Conservation (phyloP, 2,888 invertebrate genomes). For the Tricholauxania praeusta region DNA sequence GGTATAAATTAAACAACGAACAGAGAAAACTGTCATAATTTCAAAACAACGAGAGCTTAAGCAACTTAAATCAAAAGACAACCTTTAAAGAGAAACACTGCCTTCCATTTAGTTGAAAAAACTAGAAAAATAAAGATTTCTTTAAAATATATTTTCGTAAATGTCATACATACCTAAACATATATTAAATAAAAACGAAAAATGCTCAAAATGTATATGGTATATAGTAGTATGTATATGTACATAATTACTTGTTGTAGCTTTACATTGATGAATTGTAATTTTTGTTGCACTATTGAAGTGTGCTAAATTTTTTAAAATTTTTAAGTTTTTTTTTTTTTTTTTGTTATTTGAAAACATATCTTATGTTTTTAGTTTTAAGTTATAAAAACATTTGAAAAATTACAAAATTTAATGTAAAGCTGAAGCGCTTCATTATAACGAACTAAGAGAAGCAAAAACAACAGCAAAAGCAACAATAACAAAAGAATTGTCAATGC, state of each 20-base stretch:
- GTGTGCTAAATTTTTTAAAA: slow-evolving; percentile 8
- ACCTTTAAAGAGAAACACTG: slow-evolving; percentile 23
- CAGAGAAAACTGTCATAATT: background rate
- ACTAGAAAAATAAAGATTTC: slow-evolving; percentile 6
- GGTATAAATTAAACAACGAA: background rate
- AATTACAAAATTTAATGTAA: slow-evolving; percentile 51
- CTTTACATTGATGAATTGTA: slow-evolving; percentile 52
- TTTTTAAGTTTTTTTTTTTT: slow-evolving; percentile 24
- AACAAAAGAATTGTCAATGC: background rate
- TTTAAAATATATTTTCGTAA: slow-evolving; percentile 10
- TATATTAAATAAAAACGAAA: background rate
- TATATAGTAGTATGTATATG: background rate
- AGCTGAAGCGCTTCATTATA: slow-evolving; percentile 36
- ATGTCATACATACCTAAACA: background rate
- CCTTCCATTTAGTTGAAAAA: slow-evolving; percentile 20
- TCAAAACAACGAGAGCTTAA: background rate
- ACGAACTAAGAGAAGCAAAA: too few species aligned
- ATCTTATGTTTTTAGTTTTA: slow-evolving; percentile 26
- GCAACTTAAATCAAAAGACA: background rate
- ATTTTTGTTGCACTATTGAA: slow-evolving; percentile 37
- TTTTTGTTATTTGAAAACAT: slow-evolving; percentile 13
- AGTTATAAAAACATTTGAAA: slow-evolving; percentile 31
- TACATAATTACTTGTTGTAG: slow-evolving; percentile 35
- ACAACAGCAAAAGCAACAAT: background rate
- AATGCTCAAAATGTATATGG: slow-evolving; percentile 5